phyloP scores from a whole-genome alignment of 1,140 invertebrate species.

The Pteromalus puparum region DNA sequence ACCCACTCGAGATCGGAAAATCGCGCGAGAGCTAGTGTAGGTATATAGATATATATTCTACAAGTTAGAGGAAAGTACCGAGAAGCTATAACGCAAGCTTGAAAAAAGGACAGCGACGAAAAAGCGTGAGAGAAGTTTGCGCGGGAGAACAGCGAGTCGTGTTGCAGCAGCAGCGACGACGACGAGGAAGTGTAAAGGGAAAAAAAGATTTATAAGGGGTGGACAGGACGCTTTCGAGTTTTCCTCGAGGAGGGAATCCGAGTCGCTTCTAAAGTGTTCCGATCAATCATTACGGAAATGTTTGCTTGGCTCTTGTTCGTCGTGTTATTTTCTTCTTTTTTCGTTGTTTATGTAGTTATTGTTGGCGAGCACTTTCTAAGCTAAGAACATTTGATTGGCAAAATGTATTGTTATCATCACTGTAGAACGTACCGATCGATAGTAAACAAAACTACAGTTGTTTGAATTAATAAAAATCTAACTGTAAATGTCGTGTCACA shows the following conservation, averaged over 20 bases:
- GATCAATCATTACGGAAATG: slow-evolving; percentile 39
- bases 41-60: no score
- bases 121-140: background rate
- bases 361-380: no score
- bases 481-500: background rate
- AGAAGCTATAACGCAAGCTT: background rate
- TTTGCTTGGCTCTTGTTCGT: background rate
- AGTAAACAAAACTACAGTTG: no score
- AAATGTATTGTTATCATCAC: no score
- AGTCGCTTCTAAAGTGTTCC: slow-evolving; percentile 24
- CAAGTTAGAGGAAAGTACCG: background rate
- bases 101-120: no score
- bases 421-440: no score
- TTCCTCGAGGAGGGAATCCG: background rate
- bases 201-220: slow-evolving; percentile 33
- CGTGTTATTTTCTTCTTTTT: background rate
- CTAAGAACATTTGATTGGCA: background rate
- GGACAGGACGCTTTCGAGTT: background rate
- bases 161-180: background rate
- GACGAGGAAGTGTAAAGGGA: slow-evolving; percentile 2
- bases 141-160: background rate
- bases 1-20: background rate
- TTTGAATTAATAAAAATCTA: background rate
- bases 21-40: background rate
- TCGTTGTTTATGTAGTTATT: background rate